Conservation (phyloP, 2,113 vertebrate genomes). For the Nerophis ophidion region DNA sequence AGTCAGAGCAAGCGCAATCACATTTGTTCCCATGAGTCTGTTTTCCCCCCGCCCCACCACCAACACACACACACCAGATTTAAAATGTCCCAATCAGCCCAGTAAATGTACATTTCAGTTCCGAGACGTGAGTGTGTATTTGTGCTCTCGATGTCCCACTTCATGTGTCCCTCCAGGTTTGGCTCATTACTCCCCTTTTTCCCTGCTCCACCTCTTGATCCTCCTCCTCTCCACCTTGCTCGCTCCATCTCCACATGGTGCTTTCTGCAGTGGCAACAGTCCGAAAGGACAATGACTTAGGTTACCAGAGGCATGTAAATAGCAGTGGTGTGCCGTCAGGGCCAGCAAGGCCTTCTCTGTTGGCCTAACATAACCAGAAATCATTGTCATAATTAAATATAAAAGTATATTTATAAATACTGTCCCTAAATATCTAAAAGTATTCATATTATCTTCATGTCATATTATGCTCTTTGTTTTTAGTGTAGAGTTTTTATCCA, state of each 20-base stretch:
- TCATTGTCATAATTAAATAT: no score
- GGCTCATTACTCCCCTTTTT: constrained; percentile 44
- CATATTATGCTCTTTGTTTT: no score
- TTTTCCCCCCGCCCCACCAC: background rate
- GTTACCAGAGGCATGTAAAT: no score
- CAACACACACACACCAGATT: background rate
- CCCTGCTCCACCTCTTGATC: constrained; percentile 37
- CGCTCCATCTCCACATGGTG: constrained; percentile 15
- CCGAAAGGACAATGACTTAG: background rate
- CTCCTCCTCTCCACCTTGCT: constrained; percentile 11
- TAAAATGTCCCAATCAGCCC: constrained; percentile 24
- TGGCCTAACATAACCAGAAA: no score
- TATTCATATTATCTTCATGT: no score
- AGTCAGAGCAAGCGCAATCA: constrained; percentile 13
- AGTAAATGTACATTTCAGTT: constrained; percentile 31
- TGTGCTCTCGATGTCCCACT: constrained; percentile 22
- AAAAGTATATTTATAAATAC: no score
- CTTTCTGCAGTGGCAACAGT: background rate
- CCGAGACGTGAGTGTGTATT: constrained; percentile 19
- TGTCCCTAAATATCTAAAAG: no score
- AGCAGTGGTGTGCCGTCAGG: no score
- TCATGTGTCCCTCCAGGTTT: constrained; percentile 34
- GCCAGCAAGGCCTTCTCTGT: no score
- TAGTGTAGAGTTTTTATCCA: no score
- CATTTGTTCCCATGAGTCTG: background rate